These are phyloP conservation scores for Fregata magnificens DNA, from an alignment of 2,113 vertebrate genomes.

Conservation along the genomic window DNA sequence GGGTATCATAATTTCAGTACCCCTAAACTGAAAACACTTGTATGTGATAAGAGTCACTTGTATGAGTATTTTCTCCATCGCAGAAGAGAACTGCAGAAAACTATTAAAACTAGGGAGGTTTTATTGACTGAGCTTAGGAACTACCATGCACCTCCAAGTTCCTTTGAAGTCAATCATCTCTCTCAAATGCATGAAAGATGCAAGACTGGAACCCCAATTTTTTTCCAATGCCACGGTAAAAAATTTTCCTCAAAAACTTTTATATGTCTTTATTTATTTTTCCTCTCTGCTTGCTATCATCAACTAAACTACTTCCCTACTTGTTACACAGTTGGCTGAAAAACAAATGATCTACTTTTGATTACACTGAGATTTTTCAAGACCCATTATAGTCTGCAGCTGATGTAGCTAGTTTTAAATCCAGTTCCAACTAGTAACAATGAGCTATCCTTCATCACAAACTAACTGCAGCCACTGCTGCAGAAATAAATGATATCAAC, in stretches of 20 bases:
- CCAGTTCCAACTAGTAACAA: conserved; percentile 60
- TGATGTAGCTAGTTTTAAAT: conserved; percentile 72
- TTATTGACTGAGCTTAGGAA: neutral
- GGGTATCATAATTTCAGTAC: neutral
- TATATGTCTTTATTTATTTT: neutral
- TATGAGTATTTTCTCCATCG: neutral
- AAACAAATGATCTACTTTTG: conserved; percentile 60
- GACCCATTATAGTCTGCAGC: conserved; percentile 28
- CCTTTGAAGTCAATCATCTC: neutral
- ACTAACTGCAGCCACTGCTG: neutral
- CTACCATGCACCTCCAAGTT: neutral
- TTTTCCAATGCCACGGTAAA: neutral
- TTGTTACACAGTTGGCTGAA: conserved; percentile 49
- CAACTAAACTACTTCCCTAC: conserved; percentile 44
- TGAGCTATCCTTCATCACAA: neutral
- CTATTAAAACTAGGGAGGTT: neutral
- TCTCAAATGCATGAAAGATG: neutral
- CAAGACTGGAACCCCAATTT: neutral
- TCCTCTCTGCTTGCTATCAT: neutral
- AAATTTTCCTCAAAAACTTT: neutral
- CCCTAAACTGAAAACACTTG: neutral
- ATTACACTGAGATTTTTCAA: conserved; percentile 53
- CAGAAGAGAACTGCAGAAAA: neutral
- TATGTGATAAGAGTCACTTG: neutral
- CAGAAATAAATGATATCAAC: neutral